Evolutionary conservation across 2,888 invertebrate species (phyloP).

Genomic region (Peribatodes rhomboidaria): DNA sequence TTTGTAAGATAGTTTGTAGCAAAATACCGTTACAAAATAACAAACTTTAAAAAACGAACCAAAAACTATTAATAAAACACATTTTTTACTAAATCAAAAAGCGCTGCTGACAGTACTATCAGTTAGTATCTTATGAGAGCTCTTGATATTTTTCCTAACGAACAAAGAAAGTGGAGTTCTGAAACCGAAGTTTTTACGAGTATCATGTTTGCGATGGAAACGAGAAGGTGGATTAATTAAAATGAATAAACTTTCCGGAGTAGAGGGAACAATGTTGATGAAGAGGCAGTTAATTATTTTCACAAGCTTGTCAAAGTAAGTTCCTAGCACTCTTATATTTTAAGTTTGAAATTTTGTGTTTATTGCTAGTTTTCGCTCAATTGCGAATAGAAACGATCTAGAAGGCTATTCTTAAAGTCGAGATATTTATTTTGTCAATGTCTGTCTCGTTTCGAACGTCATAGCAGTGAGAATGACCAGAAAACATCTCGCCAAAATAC

Average conservation of each 20-base stretch:
- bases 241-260: not conserved
- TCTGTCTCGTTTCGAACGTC: too few relatives aligned
- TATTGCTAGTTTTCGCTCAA: too few relatives aligned
- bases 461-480: too few relatives aligned
- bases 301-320: not conserved
- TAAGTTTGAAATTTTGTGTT: not conserved
- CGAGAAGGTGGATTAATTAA: not conserved
- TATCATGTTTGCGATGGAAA: slow-evolving; percentile 1
- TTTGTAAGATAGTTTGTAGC: too few relatives aligned
- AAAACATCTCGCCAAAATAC: too few relatives aligned
- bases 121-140: slow-evolving; percentile 1
- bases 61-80: too few relatives aligned
- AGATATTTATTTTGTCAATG: too few relatives aligned
- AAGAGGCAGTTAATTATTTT: not conserved
- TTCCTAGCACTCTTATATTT: not conserved
- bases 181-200: slow-evolving; percentile 1
- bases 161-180: slow-evolving; percentile 13
- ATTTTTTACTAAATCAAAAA: too few relatives aligned
- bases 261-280: not conserved
- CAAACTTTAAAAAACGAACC: too few relatives aligned
- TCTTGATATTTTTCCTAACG: not conserved
- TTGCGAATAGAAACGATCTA: too few relatives aligned
- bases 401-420: too few relatives aligned
- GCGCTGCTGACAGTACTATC: not conserved
- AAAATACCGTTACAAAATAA: too few relatives aligned